Evolutionary conservation across 2,113 vertebrate species (phyloP).

Genomic region (Alectura lathami): DNA sequence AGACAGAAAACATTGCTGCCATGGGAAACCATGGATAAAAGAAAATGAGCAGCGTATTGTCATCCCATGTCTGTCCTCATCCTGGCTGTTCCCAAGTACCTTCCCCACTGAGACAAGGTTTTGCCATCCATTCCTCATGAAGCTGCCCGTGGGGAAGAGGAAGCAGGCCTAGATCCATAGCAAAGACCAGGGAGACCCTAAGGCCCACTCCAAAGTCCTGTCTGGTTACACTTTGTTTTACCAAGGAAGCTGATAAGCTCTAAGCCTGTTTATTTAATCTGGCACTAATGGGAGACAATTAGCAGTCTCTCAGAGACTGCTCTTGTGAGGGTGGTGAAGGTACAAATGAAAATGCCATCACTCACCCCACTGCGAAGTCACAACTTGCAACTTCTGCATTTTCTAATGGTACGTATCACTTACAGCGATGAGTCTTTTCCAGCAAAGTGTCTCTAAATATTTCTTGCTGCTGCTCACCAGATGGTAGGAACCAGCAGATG

Average conservation of each 20-base stretch:
- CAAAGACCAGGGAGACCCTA: not conserved
- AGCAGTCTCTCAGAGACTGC: not conserved
- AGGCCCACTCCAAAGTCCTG: not conserved
- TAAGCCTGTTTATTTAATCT: constrained; percentile 21
- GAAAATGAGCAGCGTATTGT: not conserved
- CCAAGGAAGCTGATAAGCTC: not conserved
- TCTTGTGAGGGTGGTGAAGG: not conserved
- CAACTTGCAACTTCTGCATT: not conserved
- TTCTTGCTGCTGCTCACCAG: not conserved
- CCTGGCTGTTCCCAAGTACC: not conserved
- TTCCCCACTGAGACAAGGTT: not conserved
- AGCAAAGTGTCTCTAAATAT: not conserved
- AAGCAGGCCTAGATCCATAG: not conserved
- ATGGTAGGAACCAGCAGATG: not conserved
- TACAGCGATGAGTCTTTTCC: not conserved
- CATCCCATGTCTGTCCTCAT: not conserved
- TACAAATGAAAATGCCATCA: not conserved
- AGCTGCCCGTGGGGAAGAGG: not conserved
- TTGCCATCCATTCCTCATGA: not conserved
- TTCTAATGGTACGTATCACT: constrained; percentile 27
- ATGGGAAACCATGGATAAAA: not conserved
- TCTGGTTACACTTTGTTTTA: not conserved
- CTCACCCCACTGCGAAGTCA: not conserved
- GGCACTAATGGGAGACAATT: not conserved
- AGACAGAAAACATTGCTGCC: not conserved